Evolutionary conservation across 1,140 invertebrate species (phyloP), one percentile per base, ranked within the genome.

Genomic region (Archegozetes longisetosus): DNA sequence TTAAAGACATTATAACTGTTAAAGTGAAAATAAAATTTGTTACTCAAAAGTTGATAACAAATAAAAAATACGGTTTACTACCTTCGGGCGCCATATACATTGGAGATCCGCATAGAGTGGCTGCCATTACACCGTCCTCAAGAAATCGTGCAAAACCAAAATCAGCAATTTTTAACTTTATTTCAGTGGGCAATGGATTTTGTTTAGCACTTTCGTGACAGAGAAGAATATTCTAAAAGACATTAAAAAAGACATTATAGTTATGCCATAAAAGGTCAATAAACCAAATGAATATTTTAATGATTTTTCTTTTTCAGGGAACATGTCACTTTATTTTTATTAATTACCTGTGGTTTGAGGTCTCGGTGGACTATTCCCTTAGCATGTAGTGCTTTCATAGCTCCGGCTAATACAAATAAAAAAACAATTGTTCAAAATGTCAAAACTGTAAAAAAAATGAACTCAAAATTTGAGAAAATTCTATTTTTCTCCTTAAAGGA

Each of bases 121-220:
- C 94, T 51, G 96, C 96, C 96, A 99, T 99, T 20, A 94, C 91
- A 53, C 95, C 96, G 73, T 98, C 95, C 74, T 93, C 84, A 6
- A 99, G 75, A 74, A 98, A 98, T 69, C 96, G 79, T 27, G 96
- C 96, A 77, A 99, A 99, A 22, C 96, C 96, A 80, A 99, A 99
- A 77, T 99, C 96, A 68, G 96, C 64, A 79, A 79, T 67, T 40
- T 98, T 98, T 14, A 98, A 78, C 53, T 81, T 85, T 62, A 98
- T 94, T 72, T 96, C 86, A 64, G 84, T 81, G 48, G 91, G 88
- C 58, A 85, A 81, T 23, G 92, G 89, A 70, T 88, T 83, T 20
- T 67, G 69, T 32, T 71, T 71, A 13, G 50, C 23, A 3, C 46
- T 32, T n/a, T 60, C 29, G 24, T 62, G 52, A 61, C 71, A 73